phyloP scores from a whole-genome alignment of 2,888 invertebrate species.

The Colostygia pectinataria region DNA sequence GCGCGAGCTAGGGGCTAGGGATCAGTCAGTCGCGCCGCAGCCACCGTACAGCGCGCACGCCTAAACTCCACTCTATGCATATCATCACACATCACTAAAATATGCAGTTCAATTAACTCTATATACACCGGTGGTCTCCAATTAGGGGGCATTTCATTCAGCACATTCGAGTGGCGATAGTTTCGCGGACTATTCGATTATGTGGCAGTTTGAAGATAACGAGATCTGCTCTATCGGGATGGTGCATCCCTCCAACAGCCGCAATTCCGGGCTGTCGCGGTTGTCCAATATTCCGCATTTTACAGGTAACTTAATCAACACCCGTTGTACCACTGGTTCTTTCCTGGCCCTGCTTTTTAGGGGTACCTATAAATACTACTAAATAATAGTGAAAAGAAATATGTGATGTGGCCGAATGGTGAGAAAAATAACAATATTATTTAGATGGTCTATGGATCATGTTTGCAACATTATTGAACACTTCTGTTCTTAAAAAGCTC shows the following conservation, averaged over 20 bases:
- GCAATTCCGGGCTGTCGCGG: slow-evolving; percentile 87
- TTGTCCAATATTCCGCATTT: slow-evolving; percentile 73
- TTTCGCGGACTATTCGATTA: slow-evolving; percentile 39
- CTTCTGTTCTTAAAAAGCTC: too few relatives aligned
- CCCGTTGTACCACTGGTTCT: neutral
- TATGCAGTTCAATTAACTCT: slow-evolving; percentile 58
- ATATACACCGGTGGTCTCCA: slow-evolving; percentile 33
- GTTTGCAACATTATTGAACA: too few relatives aligned
- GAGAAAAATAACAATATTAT: too few relatives aligned
- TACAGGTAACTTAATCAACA: slow-evolving; percentile 59
- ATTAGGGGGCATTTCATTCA: slow-evolving; percentile 6
- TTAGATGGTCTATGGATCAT: too few relatives aligned
- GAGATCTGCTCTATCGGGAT: slow-evolving; percentile 94
- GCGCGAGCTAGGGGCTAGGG: slow-evolving; percentile 6
- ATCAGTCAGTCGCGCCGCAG: slow-evolving; percentile 68
- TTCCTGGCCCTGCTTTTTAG: neutral
- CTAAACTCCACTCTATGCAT: slow-evolving; percentile 43
- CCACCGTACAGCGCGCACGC: slow-evolving; percentile 63
- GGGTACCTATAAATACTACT: too few relatives aligned
- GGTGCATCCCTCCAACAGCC: slow-evolving; percentile 86
- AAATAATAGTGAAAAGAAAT: too few relatives aligned
- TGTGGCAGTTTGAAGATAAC: slow-evolving; percentile 87
- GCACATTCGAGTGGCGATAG: slow-evolving; percentile 5
- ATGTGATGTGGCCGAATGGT: too few relatives aligned
- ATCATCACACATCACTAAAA: slow-evolving; percentile 57